A percentile compares a stretch with the other conserved stretches of the same genome.
Conservation (phyloP, 2,797 vertebrate species). For the Serranus cabrilla region DNA sequence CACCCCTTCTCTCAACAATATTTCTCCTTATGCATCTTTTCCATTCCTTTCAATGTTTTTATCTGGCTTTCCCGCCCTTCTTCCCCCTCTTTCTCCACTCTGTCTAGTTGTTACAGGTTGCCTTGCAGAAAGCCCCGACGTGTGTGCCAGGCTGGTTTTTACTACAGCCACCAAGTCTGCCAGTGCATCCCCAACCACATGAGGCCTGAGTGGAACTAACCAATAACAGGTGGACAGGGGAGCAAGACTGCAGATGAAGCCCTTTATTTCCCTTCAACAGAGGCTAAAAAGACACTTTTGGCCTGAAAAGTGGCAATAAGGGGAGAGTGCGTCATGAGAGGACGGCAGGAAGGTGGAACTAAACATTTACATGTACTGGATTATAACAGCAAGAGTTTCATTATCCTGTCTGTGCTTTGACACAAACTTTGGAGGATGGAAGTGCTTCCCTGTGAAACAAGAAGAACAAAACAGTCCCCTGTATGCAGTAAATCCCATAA, state of each 20-base stretch:
- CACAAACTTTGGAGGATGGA: background rate
- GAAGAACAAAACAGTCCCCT: background rate
- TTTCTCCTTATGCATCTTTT: no score
- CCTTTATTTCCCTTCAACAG: conserved; percentile 11
- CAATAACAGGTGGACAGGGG: background rate
- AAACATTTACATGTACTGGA: conserved; percentile 40
- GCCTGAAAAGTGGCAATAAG: background rate
- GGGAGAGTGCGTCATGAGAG: conserved; percentile 5
- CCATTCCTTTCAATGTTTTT: background rate
- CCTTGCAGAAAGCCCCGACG: conserved; percentile 81
- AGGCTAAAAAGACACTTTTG: conserved; percentile 5
- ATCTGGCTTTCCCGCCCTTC: background rate
- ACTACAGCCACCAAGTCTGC: conserved; percentile 84
- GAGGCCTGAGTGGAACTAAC: conserved; percentile 81
- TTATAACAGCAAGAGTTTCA: conserved; percentile 29
- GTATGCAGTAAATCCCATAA: conserved; percentile 2
- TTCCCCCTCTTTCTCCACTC: background rate
- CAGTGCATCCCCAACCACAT: conserved; percentile 85
- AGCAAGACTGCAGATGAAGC: background rate
- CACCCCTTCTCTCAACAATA: conserved; percentile 22
- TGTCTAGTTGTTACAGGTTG: conserved; percentile 82
- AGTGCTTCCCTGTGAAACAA: conserved; percentile 13
- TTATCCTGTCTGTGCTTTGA: conserved; percentile 10
- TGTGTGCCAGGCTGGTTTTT: conserved; percentile 72
- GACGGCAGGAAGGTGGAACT: conserved; percentile 27